Evolutionary conservation across 2,888 invertebrate species (phyloP), one percentile per base, ranked within the genome.

Genomic region (Thymelicus lineola): DNA sequence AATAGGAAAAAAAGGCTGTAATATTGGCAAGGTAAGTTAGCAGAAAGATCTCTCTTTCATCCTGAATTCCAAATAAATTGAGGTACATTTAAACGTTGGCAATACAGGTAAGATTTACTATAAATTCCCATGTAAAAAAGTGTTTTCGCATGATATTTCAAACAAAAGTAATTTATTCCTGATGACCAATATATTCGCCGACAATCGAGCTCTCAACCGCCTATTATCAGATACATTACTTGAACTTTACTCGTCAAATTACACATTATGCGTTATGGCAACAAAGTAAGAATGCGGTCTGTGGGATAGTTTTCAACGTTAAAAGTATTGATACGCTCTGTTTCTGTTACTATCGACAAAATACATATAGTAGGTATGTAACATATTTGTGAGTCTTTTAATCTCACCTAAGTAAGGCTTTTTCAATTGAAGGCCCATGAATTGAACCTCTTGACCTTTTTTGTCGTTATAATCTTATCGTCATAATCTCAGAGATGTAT

Each of bases 211-310:
- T 61, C 45, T 61, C 68, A 61, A 68, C 68, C 55, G 61, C 61
- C 62, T 55, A 68, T 68, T 68, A 68, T 53, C 61, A 35, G 60
- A 20, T 60, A 60, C 53, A 62, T 62, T 62, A 55, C 68, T n/a
- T 35, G 17, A 35, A 55, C 14, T 20, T 53, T 36, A 53, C 53
- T 36, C 66, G 12, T 15, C 38, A 57, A 45, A 68, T 68, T 62
- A 63, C 45, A 62, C 48, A 46, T 55, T 68, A 28, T 36, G 42
- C 35, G 17, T 38, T 20, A 58, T 68, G 58, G 68, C 57, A 55
- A 68, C 62, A 68, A 50, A 60, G 68, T 62, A 55, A 66, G 15
- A 35, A 4, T 55, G 57, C 12, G 68, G 68, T 62, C 12, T 46
- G 35, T 15, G 28, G 61, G 45, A 38, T 67, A 38, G 50, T 15